A percentile compares a stretch with the other conserved stretches of the same genome.
Evolutionary conservation across 2,797 vertebrate species (phyloP).

Genomic region (Poecilia picta): DNA sequence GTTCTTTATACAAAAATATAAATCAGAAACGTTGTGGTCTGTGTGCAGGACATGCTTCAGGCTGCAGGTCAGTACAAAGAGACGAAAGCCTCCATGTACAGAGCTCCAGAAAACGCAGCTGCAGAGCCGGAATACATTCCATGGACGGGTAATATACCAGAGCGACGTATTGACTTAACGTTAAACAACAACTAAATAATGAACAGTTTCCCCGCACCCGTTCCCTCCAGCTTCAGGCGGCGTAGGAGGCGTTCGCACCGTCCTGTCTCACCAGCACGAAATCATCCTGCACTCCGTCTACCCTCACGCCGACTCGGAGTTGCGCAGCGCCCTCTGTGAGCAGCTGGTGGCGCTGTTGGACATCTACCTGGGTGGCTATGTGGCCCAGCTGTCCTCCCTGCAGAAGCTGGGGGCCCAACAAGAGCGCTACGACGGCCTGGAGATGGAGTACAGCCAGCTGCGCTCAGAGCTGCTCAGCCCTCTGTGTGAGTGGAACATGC

Average conservation of each 20-base stretch:
- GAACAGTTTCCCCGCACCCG: neutral
- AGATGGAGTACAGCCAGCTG: slow-evolving; percentile 90
- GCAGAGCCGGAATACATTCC: slow-evolving; percentile 91
- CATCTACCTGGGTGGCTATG: slow-evolving; percentile 87
- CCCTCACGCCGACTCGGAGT: slow-evolving; percentile 87
- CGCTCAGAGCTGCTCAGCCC: slow-evolving; percentile 88
- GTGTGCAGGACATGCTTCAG: slow-evolving; percentile 90
- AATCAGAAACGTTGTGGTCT: neutral
- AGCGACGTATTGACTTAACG: neutral
- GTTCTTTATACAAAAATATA: too few species aligned
- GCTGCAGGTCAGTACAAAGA: slow-evolving; percentile 90
- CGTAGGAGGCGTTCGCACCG: slow-evolving; percentile 80
- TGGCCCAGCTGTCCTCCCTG: slow-evolving; percentile 90
- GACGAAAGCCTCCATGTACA: slow-evolving; percentile 86
- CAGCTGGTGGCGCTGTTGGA: slow-evolving; percentile 92
- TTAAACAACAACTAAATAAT: neutral
- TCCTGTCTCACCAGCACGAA: slow-evolving; percentile 85
- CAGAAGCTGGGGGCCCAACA: slow-evolving; percentile 78
- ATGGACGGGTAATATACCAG: slow-evolving; percentile 87
- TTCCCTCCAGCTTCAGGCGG: slow-evolving; percentile 81
- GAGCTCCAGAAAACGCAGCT: slow-evolving; percentile 78
- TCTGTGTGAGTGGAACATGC: slow-evolving; percentile 83
- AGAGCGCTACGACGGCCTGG: slow-evolving; percentile 87
- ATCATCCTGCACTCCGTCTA: slow-evolving; percentile 88
- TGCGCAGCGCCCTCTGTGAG: slow-evolving; percentile 86